A percentile compares a stretch with the other conserved stretches of the same genome.
These are phyloP conservation scores for Vulpes lagopus DNA, from an alignment of 2,113 vertebrate genomes.

Conservation along the genomic window DNA sequence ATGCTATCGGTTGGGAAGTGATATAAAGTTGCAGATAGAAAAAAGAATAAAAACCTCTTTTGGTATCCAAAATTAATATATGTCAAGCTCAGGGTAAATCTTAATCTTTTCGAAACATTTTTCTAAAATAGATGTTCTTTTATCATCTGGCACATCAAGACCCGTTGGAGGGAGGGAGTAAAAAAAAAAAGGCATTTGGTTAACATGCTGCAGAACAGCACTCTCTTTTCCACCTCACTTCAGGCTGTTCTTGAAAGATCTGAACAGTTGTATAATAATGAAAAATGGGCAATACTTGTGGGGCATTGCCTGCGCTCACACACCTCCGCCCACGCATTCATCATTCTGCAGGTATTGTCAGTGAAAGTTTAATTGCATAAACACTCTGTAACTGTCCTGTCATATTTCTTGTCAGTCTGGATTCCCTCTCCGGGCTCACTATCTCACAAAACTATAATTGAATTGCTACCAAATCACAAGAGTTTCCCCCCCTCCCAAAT, in stretches of 20 bases:
- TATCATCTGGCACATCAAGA: constrained; percentile 88
- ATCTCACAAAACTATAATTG: constrained; percentile 98
- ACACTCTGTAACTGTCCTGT: constrained; percentile 99
- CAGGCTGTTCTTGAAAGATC: constrained; percentile 92
- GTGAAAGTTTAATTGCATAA: constrained; percentile 99
- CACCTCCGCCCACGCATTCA: constrained; percentile 94
- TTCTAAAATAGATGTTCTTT: constrained; percentile 90
- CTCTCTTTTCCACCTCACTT: constrained; percentile 88
- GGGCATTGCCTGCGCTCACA: constrained; percentile 92
- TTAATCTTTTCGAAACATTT: constrained; percentile 89
- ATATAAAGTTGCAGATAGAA: constrained; percentile 88
- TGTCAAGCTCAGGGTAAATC: constrained; percentile 90
- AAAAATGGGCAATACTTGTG: constrained; percentile 95
- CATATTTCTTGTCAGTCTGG: constrained; percentile 98
- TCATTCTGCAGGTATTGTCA: constrained; percentile 96
- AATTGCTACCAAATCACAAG: constrained; percentile 97
- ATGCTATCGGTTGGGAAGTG: constrained; percentile 86
- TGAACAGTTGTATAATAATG: constrained; percentile 95
- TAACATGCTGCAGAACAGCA: constrained; percentile 88
- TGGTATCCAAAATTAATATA: constrained; percentile 90
- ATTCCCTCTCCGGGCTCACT: constrained; percentile 96
- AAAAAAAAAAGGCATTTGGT: constrained; percentile 84
- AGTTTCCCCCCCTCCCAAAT: constrained; percentile 86
- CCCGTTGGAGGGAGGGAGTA: constrained; percentile 74
- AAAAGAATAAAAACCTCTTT: constrained; percentile 88